Percentiles rank a stretch among this genome's conserved stretches.
phyloP scores from a whole-genome alignment of 1,140 invertebrate genomes.

The Drosophila persimilis region DNA sequence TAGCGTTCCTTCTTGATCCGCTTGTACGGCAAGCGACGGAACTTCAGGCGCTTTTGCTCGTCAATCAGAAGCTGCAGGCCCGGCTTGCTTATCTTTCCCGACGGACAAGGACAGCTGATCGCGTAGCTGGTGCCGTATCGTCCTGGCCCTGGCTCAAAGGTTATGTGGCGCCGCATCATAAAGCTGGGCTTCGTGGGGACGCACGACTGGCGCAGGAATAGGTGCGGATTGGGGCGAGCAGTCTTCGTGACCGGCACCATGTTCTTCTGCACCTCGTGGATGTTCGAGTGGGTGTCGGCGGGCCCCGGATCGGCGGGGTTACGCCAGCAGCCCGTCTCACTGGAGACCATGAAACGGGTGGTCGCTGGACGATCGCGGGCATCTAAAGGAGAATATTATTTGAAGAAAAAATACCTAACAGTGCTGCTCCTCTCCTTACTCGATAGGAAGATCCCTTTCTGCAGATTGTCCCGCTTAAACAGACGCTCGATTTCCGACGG shows the following conservation, averaged over 20 bases:
- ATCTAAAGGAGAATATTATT: conserved; percentile 40
- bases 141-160: conserved; percentile 63
- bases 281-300: conserved; percentile 40
- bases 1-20: conserved; percentile 34
- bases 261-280: conserved; percentile 14
- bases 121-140: conserved; percentile 62
- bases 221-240: conserved; percentile 53
- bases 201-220: conserved; percentile 50
- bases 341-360: conserved; percentile 47
- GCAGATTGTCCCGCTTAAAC: conserved; percentile 40
- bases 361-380: conserved; percentile 59
- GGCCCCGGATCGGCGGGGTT: conserved; percentile 64
- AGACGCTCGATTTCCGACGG: conserved; percentile 46
- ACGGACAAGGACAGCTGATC: conserved; percentile 51
- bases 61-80: conserved; percentile 52
- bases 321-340: conserved; percentile 43
- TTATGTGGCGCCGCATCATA: conserved; percentile 36
- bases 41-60: conserved; percentile 64
- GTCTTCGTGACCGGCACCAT: conserved; percentile 17
- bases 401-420: neutral
- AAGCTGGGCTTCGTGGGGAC: conserved; percentile 44
- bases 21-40: conserved; percentile 61
- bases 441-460: conserved; percentile 69
- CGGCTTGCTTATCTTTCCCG: conserved; percentile 42
- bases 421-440: conserved; percentile 42